Conservation (phyloP, 2,888 invertebrate species). For the Cheiracanthium punctorium region DNA sequence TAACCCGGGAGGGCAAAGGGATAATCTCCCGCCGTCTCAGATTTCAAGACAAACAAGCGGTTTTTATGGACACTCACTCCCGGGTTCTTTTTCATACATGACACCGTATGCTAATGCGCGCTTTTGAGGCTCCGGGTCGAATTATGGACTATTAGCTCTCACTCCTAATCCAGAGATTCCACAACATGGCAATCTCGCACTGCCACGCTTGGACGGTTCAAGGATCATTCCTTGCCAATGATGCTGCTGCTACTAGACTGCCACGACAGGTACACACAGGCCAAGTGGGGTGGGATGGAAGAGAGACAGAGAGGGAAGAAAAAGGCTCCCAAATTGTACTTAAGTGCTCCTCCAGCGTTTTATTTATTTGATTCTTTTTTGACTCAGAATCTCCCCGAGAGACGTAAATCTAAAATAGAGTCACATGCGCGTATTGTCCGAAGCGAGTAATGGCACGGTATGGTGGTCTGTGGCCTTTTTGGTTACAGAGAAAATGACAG, state of each 20-base stretch:
- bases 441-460: not conserved
- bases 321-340: not conserved
- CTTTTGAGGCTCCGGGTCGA: not conserved
- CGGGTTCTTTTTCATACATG: not conserved
- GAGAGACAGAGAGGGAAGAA: not conserved
- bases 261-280: not conserved
- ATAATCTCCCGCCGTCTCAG: not conserved
- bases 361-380: not conserved
- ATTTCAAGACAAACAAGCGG: constrained; percentile 1
- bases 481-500: not conserved
- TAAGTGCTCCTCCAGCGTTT: not conserved
- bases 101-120: not conserved
- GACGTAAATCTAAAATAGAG: constrained; percentile 8
- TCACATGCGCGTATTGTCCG: not conserved
- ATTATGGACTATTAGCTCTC: constrained; percentile 12
- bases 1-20: not conserved
- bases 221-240: not conserved
- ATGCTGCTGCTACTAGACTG: not conserved
- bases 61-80: not conserved
- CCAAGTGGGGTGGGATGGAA: not conserved
- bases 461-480: constrained; percentile 15
- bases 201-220: not conserved
- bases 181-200: not conserved
- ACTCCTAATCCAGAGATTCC: not conserved
- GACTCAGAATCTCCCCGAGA: not conserved